These are phyloP conservation scores for Cydia splendana DNA, from an alignment of 1,140 invertebrate genomes.

Conservation along the genomic window DNA sequence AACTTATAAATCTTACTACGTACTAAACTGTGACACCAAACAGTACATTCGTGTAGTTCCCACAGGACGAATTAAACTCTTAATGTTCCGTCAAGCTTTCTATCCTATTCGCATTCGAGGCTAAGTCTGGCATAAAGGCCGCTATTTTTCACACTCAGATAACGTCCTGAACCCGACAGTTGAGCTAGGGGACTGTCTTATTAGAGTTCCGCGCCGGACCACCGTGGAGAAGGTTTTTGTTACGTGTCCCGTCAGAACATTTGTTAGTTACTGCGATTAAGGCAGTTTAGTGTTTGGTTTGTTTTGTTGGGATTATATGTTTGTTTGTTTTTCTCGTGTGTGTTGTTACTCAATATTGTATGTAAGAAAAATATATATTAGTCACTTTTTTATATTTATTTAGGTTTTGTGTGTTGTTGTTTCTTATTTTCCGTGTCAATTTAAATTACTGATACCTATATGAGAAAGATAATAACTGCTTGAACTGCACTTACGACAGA, in stretches of 20 bases:
- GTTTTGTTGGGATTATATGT: conserved; percentile 7
- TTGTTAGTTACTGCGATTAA: conserved; percentile 54
- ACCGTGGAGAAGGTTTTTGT: conserved; percentile 62
- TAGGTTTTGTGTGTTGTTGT: too few relatives aligned
- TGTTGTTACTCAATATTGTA: not conserved
- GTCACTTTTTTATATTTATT: not conserved
- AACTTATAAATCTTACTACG: not conserved
- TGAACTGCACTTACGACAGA: too few relatives aligned
- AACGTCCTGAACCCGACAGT: conserved; percentile 62
- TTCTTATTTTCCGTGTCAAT: too few relatives aligned
- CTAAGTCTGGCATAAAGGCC: conserved; percentile 57
- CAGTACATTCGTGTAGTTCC: conserved; percentile 17
- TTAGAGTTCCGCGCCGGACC: conserved; percentile 67
- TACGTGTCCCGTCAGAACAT: conserved; percentile 53
- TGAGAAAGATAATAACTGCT: too few relatives aligned
- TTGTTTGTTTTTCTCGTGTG: not conserved
- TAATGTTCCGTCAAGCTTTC: conserved; percentile 18
- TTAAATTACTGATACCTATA: too few relatives aligned
- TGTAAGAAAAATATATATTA: not conserved
- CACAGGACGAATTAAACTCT: conserved; percentile 30
- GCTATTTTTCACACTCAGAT: conserved; percentile 70
- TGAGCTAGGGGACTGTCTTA: conserved; percentile 65
- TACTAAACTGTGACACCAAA: not conserved
- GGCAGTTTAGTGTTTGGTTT: conserved; percentile 28
- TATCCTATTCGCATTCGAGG: conserved; percentile 42